phyloP scores from a whole-genome alignment of 2,797 vertebrate species.

The Fistularia tabacaria region DNA sequence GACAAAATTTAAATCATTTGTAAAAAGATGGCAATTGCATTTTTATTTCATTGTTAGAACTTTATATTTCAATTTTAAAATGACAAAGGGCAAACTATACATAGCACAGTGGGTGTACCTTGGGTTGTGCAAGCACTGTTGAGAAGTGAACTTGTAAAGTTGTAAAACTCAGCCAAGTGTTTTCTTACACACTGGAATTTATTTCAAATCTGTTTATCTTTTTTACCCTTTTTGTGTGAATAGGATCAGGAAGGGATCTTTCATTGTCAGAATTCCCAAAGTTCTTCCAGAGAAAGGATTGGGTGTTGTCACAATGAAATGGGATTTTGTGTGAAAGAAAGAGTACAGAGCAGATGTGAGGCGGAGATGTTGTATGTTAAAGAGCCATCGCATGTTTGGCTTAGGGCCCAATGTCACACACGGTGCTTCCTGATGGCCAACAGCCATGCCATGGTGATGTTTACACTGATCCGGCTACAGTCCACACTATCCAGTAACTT shows the following conservation, averaged over 20 bases:
- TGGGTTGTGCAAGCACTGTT: no score
- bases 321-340: conserved; percentile 48
- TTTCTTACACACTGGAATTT: no score
- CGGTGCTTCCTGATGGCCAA: conserved; percentile 64
- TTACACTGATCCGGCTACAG: conserved; percentile 60
- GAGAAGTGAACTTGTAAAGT: no score
- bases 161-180: no score
- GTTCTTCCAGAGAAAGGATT: conserved; percentile 11
- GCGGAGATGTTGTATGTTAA: conserved; percentile 51
- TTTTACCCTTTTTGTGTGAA: no score
- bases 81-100: no score
- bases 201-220: no score
- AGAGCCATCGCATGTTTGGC: conserved; percentile 57
- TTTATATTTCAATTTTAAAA: no score
- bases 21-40: no score
- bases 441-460: conserved; percentile 67
- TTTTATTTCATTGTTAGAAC: no score
- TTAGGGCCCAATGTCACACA: conserved; percentile 71
- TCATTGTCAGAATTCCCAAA: not conserved
- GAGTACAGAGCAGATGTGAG: conserved; percentile 57
- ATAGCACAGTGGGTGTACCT: no score
- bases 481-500: conserved; percentile 36
- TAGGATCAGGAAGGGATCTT: not conserved
- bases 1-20: no score
- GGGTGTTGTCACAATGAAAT: conserved; percentile 35